A percentile compares a stretch with the other conserved stretches of the same genome.
Evolutionary conservation across 2,797 vertebrate species (phyloP).

Genomic region (Semaprochilodus insignis): DNA sequence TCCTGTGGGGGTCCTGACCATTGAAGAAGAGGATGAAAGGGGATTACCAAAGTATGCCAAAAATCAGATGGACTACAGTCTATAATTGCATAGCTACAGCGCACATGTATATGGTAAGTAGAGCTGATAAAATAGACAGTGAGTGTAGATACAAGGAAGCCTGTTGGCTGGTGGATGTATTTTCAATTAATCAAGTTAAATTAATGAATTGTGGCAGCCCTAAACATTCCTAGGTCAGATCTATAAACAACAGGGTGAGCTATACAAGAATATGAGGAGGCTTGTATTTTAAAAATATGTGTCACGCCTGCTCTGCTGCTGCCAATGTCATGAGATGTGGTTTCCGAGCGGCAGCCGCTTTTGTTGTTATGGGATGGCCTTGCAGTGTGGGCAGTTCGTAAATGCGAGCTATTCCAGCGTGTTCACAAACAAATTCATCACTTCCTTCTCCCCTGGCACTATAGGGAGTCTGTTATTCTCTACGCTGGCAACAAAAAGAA

Average conservation of each 20-base stretch:
- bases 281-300: not conserved
- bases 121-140: no score
- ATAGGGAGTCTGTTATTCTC: constrained; percentile 55
- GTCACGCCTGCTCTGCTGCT: not conserved
- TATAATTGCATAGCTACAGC: no score
- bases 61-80: no score
- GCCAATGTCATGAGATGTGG: constrained; percentile 38
- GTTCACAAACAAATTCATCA: constrained; percentile 61
- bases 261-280: not conserved
- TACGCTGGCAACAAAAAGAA: constrained; percentile 14
- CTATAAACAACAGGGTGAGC: not conserved
- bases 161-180: no score
- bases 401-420: constrained; percentile 53
- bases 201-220: not conserved
- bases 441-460: constrained; percentile 57
- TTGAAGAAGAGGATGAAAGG: no score
- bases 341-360: constrained; percentile 29
- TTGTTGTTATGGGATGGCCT: constrained; percentile 8
- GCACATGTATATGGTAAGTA: no score
- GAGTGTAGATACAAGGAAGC: no score
- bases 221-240: not conserved
- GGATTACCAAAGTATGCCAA: no score
- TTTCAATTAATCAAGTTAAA: no score
- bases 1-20: no score
- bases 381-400: constrained; percentile 56